Percentiles rank a stretch among this genome's conserved stretches.
Evolutionary conservation across 1,140 invertebrate species (phyloP).

Genomic region (Bombus difficillimus): DNA sequence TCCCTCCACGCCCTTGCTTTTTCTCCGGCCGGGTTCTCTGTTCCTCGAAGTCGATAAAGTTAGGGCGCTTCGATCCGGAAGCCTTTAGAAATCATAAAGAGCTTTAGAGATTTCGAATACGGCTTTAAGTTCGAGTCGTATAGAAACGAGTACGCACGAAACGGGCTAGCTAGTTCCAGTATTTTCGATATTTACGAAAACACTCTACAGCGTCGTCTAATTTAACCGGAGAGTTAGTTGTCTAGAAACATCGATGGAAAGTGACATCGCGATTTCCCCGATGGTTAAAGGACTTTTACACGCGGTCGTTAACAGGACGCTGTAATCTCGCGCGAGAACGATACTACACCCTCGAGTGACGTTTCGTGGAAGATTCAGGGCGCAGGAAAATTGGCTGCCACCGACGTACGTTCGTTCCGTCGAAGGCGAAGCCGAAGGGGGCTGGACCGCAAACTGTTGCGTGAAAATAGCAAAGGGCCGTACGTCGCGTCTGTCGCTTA

Average conservation of each 20-base stretch:
- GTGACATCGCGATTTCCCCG: too few species aligned
- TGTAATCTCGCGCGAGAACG: too few species aligned
- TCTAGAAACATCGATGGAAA: too few species aligned
- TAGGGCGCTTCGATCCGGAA: constrained; percentile 43
- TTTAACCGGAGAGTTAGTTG: not conserved
- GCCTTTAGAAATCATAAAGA: constrained; percentile 52
- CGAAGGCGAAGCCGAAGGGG: constrained; percentile 3
- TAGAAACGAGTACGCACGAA: not conserved
- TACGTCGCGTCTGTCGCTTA: constrained; percentile 63
- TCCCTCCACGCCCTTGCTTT: not conserved
- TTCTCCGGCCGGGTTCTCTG: not conserved
- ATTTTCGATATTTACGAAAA: not conserved
- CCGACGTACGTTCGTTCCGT: constrained; percentile 16
- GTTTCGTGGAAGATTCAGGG: constrained; percentile 24
- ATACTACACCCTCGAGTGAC: constrained; percentile 10
- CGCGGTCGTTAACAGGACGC: too few species aligned
- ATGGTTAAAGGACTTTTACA: too few species aligned
- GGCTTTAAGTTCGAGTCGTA: not conserved
- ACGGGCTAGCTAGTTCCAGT: not conserved
- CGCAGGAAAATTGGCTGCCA: constrained; percentile 49
- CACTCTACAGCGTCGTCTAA: not conserved
- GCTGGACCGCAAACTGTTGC: constrained; percentile 79
- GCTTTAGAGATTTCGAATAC: constrained; percentile 23
- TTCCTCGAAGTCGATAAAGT: not conserved
- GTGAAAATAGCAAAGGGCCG: constrained; percentile 71